phyloP scores from a whole-genome alignment of 2,888 invertebrate genomes.

The Acanthosoma haemorrhoidale region DNA sequence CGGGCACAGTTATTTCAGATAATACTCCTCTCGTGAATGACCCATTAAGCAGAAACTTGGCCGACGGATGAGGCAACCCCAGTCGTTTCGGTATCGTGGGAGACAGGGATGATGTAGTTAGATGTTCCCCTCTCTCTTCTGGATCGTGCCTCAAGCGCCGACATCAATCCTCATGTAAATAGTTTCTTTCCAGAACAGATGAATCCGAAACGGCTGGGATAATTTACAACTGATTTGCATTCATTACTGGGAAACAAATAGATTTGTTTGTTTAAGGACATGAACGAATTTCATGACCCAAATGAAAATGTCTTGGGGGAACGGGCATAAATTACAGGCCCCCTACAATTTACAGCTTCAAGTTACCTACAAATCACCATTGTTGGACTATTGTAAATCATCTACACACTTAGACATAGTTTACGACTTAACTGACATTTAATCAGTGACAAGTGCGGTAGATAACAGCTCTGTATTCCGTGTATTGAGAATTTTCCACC shows the following conservation, averaged over 20 bases:
- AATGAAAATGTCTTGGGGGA: background rate
- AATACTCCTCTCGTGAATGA: background rate
- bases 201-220: background rate
- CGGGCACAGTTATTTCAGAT: background rate
- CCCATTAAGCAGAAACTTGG: background rate
- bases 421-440: too few relatives aligned
- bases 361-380: too few relatives aligned
- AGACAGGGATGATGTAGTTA: background rate
- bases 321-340: too few relatives aligned
- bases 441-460: too few relatives aligned
- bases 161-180: slow-evolving; percentile 13
- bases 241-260: slow-evolving; percentile 17
- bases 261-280: background rate
- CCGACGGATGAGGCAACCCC: background rate
- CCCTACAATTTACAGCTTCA: too few relatives aligned
- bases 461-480: too few relatives aligned
- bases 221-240: slow-evolving; percentile 24
- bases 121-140: too few relatives aligned
- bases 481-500: too few relatives aligned
- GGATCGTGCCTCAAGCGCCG: background rate
- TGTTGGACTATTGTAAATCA: too few relatives aligned
- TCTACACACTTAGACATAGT: too few relatives aligned
- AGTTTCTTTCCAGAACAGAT: slow-evolving; percentile 11
- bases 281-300: background rate
- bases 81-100: background rate